A percentile compares a stretch with the other conserved stretches of the same genome.
phyloP scores from a whole-genome alignment of 2,888 invertebrate genomes.

The Drosophila tanythrix region DNA sequence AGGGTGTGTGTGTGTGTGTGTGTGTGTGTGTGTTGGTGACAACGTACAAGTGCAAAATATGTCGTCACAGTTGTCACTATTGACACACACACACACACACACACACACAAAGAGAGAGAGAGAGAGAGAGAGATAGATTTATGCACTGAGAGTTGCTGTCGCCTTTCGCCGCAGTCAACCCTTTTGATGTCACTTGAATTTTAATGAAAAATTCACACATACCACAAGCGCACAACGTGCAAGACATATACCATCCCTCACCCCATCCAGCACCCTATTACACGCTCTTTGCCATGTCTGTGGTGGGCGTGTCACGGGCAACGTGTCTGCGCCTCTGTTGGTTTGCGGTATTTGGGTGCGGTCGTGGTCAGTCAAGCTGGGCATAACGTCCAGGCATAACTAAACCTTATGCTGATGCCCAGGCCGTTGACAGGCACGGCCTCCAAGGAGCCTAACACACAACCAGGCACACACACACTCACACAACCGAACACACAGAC shows the following conservation, averaged over 20 bases:
- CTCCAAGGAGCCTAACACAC: constrained; percentile 45
- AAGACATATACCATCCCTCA: constrained; percentile 38
- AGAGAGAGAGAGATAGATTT: background rate
- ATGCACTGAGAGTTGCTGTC: constrained; percentile 32
- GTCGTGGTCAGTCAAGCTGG: constrained; percentile 72
- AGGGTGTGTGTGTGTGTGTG: constrained; percentile 2
- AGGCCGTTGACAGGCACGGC: constrained; percentile 65
- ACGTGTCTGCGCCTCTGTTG: constrained; percentile 55
- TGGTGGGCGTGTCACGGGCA: constrained; percentile 52
- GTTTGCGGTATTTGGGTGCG: constrained; percentile 64
- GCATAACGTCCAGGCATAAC: constrained; percentile 47
- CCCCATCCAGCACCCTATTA: constrained; percentile 1
- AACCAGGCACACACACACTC: constrained; percentile 4
- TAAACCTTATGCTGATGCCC: constrained; percentile 49
- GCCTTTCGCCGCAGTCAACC: constrained; percentile 68
- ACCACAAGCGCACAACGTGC: constrained; percentile 75
- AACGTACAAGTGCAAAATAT: constrained; percentile 76
- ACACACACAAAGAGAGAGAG: background rate
- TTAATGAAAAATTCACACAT: constrained; percentile 82
- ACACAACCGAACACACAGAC: background rate
- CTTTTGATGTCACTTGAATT: constrained; percentile 83
- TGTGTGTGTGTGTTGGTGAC: constrained; percentile 48
- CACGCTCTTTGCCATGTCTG: background rate
- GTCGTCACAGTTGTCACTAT: constrained; percentile 82
- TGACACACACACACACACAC: constrained; percentile 65